These are phyloP conservation scores for Malurus alboscapulatus DNA, from an alignment of 2,113 vertebrate species.

Conservation along the genomic window DNA sequence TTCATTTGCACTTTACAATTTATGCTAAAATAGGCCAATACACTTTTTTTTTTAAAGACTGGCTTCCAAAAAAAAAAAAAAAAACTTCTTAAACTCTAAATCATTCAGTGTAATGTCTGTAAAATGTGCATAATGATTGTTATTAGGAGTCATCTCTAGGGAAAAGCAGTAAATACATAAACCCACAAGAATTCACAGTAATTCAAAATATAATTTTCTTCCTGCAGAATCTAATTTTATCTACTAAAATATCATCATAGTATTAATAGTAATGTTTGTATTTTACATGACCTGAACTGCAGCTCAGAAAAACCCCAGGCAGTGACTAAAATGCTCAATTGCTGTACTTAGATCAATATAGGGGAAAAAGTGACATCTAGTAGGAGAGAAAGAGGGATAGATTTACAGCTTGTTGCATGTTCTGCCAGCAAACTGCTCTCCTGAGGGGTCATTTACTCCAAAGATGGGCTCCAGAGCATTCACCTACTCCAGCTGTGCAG, in stretches of 20 bases:
- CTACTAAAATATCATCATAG: background rate
- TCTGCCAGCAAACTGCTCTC: background rate
- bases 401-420: background rate
- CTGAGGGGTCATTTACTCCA: background rate
- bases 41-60: background rate
- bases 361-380: background rate
- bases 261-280: background rate
- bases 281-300: background rate
- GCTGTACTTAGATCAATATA: background rate
- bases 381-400: background rate
- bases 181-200: background rate
- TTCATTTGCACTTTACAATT: constrained; percentile 3
- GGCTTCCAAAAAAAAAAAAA: background rate
- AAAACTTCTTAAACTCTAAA: background rate
- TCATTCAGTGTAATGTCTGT: constrained; percentile 21
- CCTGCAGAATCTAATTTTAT: background rate
- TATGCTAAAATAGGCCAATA: background rate
- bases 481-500: background rate
- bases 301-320: constrained; percentile 11
- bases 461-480: background rate
- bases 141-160: constrained; percentile 15
- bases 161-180: constrained; percentile 48
- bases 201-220: constrained; percentile 25
- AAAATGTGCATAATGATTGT: constrained; percentile 29
- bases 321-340: background rate